These are phyloP conservation scores for Globodera ellingtonae DNA, from an alignment of 1,140 invertebrate species.

Conservation along the genomic window DNA sequence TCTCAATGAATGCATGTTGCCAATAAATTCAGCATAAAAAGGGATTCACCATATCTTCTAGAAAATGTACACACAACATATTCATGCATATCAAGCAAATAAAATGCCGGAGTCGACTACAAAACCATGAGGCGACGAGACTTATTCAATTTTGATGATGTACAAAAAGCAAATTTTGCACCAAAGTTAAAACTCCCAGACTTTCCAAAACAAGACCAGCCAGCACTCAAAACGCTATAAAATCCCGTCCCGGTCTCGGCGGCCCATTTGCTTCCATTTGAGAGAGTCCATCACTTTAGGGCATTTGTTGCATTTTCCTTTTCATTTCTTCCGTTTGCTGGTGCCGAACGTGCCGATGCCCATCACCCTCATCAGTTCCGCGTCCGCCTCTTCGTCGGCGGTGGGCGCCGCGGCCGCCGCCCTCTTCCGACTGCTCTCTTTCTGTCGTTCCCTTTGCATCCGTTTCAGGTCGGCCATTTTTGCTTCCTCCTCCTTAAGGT, in stretches of 20 bases:
- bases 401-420: conserved; percentile 51
- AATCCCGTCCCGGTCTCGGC: too few relatives aligned
- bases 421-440: conserved; percentile 68
- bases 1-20: too few relatives aligned
- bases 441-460: conserved; percentile 81
- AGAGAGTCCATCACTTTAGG: background rate
- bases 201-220: too few relatives aligned
- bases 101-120: background rate
- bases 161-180: too few relatives aligned
- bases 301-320: background rate
- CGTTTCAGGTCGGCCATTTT: conserved; percentile 87
- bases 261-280: too few relatives aligned
- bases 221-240: too few relatives aligned
- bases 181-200: too few relatives aligned
- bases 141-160: too few relatives aligned
- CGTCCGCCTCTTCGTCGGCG: conserved; percentile 63
- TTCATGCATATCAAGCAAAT: background rate
- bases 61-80: too few relatives aligned
- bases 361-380: conserved; percentile 90
- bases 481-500: conserved; percentile 94
- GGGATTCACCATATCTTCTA: too few relatives aligned
- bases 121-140: too few relatives aligned
- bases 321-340: conserved; percentile 75
- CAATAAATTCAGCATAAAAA: too few relatives aligned
- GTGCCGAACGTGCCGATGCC: conserved; percentile 93